Evolutionary conservation across 2,113 vertebrate genomes (phyloP), one percentile per base, ranked within the genome.

Genomic region (Eubucco bourcierii): DNA sequence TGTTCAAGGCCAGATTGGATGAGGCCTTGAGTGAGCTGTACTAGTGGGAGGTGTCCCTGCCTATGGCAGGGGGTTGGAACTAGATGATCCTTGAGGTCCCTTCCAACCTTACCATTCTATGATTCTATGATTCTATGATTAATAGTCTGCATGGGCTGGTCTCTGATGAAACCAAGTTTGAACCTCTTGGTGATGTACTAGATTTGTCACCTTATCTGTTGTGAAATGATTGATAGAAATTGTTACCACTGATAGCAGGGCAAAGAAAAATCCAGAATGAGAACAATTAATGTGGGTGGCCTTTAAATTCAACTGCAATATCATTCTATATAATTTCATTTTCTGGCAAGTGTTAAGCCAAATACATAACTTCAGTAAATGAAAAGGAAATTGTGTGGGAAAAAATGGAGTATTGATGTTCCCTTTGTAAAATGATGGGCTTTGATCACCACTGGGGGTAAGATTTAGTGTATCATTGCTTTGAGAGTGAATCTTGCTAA

Each of bases 301-400:
- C 64, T 93, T 94, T 81, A 96, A 84, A 90, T 95, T 93, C 53
- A 55, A 33, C 67, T 80, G 10, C 65, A 75, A 8, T 66, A 29
- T 66, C 39, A 34, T 63, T 80, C 61, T 66, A 53, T 79, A 55
- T 59, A 73, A 86, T 81, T 94, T 87, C 2, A 59, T 94, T 92
- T 93, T 88, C 56, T 82, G 71, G 28, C 53, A 82, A n/a, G 15
- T 75, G 24, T 93, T 82, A 86, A 82, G 41, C 33, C 56, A 77
- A 75, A 56, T 68, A 20, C 78, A 41, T 85, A 89, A 56, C 60
- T 85, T 76, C 15, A 71, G 61, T 1, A 0, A 83, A 65, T 59
- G n/a, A 82, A 88, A 95, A 83, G 7, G 63, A 86, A 90, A 75
- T 33, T 14, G 37, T 77, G 24, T 56, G 59, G 14, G 6, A 61